phyloP scores from a whole-genome alignment of 2,797 vertebrate genomes.

The Monodelphis domestica region DNA sequence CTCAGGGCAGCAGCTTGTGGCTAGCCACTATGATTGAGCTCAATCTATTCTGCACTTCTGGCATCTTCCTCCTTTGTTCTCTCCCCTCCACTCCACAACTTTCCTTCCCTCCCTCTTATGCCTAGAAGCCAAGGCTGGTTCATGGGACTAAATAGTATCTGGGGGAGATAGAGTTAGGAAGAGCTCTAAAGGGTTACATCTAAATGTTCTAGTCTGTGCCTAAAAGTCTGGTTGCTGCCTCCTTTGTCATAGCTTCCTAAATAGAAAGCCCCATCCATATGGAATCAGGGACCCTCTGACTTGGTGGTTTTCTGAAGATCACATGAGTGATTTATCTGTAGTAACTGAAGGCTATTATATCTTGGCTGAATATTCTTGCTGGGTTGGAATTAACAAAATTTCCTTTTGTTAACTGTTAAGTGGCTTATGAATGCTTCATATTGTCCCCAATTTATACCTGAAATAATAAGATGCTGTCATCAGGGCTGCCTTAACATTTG shows the following conservation, averaged over 20 bases:
- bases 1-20: not conserved
- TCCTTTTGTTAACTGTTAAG: not conserved
- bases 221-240: too few species aligned
- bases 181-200: not conserved
- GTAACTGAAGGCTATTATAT: not conserved
- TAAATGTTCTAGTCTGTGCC: not conserved
- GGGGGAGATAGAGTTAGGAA: not conserved
- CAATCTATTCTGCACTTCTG: not conserved
- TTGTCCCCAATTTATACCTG: not conserved
- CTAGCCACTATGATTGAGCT: not conserved
- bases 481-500: not conserved
- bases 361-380: not conserved
- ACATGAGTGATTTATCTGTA: not conserved
- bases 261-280: not conserved
- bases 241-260: not conserved
- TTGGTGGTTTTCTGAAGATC: not conserved
- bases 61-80: not conserved
- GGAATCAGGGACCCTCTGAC: not conserved
- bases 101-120: not conserved
- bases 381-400: not conserved
- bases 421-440: not conserved
- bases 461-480: not conserved
- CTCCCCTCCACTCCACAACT: not conserved
- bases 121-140: not conserved
- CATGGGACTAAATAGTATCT: not conserved